A percentile compares a stretch with the other conserved stretches of the same genome.
These are phyloP conservation scores for Bombylius major DNA, from an alignment of 2,888 invertebrate genomes.

Conservation along the genomic window DNA sequence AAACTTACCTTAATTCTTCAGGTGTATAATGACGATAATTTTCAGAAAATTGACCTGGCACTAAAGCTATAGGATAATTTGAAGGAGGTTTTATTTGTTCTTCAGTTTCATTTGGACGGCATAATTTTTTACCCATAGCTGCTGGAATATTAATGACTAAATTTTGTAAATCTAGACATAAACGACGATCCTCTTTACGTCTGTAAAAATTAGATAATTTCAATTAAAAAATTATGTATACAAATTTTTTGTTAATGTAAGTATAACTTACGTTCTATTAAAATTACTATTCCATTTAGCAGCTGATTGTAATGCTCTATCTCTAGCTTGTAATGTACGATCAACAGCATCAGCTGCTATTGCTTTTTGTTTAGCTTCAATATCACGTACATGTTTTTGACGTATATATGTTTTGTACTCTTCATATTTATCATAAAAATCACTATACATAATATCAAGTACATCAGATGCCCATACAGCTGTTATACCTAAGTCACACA, in stretches of 20 bases:
- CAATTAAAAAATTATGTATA: not conserved
- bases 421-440: slow-evolving; percentile 90
- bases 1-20: slow-evolving; percentile 54
- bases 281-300: slow-evolving; percentile 80
- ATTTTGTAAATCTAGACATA: slow-evolving; percentile 87
- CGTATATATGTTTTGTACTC: slow-evolving; percentile 57
- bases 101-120: slow-evolving; percentile 24
- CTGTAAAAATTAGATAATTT: slow-evolving; percentile 1
- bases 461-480: slow-evolving; percentile 88
- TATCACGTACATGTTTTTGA: slow-evolving; percentile 51
- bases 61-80: slow-evolving; percentile 81
- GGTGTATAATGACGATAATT: slow-evolving; percentile 67
- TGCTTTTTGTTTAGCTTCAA: slow-evolving; percentile 54
- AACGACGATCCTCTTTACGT: slow-evolving; percentile 60
- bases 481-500: slow-evolving; percentile 87
- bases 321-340: slow-evolving; percentile 45
- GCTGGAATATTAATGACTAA: slow-evolving; percentile 70
- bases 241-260: not conserved
- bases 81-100: slow-evolving; percentile 32
- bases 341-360: slow-evolving; percentile 32
- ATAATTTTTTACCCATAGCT: slow-evolving; percentile 35
- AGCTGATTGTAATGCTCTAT: slow-evolving; percentile 73
- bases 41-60: slow-evolving; percentile 95
- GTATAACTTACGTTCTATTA: slow-evolving; percentile 45
- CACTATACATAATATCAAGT: slow-evolving; percentile 86